phyloP scores from a whole-genome alignment of 2,797 vertebrate species.

The Bovichtus diacanthus region DNA sequence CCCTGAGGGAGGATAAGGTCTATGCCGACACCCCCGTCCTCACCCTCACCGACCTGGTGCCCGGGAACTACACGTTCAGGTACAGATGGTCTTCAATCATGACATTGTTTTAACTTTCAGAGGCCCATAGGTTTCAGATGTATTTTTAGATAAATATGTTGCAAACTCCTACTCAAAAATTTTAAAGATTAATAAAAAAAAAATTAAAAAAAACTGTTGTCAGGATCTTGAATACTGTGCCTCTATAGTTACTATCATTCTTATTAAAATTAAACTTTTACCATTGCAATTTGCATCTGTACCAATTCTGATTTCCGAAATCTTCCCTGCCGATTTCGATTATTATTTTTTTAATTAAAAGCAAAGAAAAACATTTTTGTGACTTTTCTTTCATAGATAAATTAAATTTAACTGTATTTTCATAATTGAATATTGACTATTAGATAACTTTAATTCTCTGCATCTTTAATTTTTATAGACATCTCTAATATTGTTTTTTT shows the following conservation, averaged over 20 bases:
- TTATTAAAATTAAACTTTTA: no score
- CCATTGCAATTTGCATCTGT: no score
- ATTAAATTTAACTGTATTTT: no score
- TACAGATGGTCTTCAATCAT: constrained; percentile 56
- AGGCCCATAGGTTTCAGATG: neutral
- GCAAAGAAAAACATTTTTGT: no score
- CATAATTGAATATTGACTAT: no score
- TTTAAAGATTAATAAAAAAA: neutral
- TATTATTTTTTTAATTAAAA: no score
- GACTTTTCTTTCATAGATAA: no score
- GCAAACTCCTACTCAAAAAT: neutral
- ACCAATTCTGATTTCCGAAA: no score
- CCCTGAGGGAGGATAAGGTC: constrained; percentile 94
- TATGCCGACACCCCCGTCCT: constrained; percentile 90
- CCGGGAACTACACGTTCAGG: constrained; percentile 98
- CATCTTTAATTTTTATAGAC: no score
- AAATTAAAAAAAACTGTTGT: neutral
- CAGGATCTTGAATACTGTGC: neutral
- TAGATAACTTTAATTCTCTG: no score
- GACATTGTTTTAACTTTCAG: neutral
- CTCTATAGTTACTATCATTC: neutral
- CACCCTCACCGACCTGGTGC: constrained; percentile 92
- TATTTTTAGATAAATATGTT: neutral
- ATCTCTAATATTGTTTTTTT: neutral
- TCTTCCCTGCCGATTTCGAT: no score